Conservation (phyloP, 2,113 vertebrate genomes). For the Rhea americana region DNA sequence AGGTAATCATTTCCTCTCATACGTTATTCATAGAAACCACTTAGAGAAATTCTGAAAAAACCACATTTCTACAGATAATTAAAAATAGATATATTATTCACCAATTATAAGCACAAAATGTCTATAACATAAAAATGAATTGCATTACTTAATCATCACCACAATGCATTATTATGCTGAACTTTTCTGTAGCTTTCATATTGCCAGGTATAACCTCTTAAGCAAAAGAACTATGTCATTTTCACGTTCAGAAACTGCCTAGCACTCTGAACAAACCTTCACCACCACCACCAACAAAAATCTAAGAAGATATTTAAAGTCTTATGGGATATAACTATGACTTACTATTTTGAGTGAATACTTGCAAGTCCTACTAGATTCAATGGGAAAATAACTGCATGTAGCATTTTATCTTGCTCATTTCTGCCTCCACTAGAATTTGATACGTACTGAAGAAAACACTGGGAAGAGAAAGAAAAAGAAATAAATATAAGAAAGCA, state of each 20-base stretch:
- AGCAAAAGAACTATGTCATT: not conserved
- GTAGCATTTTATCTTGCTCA: not conserved
- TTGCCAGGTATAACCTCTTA: not conserved
- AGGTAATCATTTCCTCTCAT: slow-evolving; percentile 78
- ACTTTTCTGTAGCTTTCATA: not conserved
- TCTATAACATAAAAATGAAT: not conserved
- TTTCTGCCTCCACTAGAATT: not conserved
- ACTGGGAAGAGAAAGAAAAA: not conserved
- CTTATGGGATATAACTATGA: not conserved
- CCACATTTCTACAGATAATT: not conserved
- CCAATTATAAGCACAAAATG: not conserved
- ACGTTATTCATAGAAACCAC: not conserved
- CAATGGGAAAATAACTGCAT: not conserved
- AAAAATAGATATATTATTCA: not conserved
- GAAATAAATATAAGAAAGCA: not conserved
- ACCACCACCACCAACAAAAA: not conserved
- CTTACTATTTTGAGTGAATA: not conserved
- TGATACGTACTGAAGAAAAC: not conserved
- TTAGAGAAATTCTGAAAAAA: not conserved
- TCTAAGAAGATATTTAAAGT: not conserved
- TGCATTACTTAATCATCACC: not conserved
- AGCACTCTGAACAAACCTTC: not conserved
- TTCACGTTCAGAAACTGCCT: not conserved
- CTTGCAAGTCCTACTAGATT: not conserved
- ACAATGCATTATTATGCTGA: accelerated